Conservation (phyloP, 2,113 vertebrate genomes). For the Toxotes chatareus region DNA sequence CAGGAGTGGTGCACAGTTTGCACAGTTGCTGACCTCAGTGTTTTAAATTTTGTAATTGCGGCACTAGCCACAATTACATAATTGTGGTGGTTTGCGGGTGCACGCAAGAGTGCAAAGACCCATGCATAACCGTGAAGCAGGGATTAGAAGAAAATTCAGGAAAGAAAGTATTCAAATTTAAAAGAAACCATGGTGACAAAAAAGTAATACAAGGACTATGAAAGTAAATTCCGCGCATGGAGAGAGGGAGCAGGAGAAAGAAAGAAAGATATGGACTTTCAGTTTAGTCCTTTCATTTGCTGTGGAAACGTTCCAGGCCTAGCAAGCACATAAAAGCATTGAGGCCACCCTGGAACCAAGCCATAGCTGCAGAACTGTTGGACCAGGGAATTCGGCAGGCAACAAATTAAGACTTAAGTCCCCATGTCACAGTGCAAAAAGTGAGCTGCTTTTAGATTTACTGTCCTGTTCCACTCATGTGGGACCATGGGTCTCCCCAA, state of each 20-base stretch:
- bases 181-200: not conserved
- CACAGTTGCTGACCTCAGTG: not conserved
- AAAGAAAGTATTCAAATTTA: not conserved
- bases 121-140: not conserved
- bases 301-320: constrained; percentile 57
- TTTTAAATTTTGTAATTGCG: constrained; percentile 3
- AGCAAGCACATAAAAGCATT: constrained; percentile 65
- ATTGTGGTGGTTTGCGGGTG: not conserved
- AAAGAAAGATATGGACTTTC: constrained; percentile 55
- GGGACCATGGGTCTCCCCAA: constrained; percentile 71
- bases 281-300: constrained; percentile 60
- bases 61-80: not conserved
- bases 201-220: not conserved
- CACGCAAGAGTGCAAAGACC: not conserved
- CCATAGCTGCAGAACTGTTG: constrained; percentile 66
- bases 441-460: constrained; percentile 80
- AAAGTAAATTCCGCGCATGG: constrained; percentile 1
- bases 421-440: constrained; percentile 60
- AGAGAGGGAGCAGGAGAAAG: constrained; percentile 18
- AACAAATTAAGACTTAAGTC: constrained; percentile 77
- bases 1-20: not conserved
- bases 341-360: constrained; percentile 66
- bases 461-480: constrained; percentile 75
- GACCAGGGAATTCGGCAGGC: constrained; percentile 48
- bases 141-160: not conserved